Conservation (phyloP, 2,113 vertebrate species). For the Crotophaga sulcirostris region DNA sequence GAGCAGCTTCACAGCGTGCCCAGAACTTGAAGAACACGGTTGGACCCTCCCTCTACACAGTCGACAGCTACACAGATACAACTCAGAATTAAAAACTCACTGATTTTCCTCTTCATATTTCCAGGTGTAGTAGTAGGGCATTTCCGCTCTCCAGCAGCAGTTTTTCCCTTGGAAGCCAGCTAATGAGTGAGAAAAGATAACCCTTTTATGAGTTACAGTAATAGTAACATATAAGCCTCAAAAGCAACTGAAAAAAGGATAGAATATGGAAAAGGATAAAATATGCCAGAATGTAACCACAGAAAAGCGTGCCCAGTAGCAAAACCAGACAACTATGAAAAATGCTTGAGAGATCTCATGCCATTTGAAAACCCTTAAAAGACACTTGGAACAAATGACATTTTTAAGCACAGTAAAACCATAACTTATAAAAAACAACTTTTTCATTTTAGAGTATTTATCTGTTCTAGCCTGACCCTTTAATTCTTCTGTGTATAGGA, state of each 20-base stretch:
- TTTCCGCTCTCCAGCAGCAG: constrained; percentile 67
- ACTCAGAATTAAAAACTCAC: constrained; percentile 75
- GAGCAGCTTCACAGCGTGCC: neutral
- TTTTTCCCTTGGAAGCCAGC: constrained; percentile 90
- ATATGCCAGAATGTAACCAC: neutral
- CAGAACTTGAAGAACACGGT: neutral
- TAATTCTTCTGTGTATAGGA: neutral
- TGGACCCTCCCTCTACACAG: neutral
- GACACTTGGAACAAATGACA: neutral
- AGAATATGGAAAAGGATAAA: constrained; percentile 12
- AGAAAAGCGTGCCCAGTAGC: neutral
- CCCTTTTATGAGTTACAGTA: constrained; percentile 26
- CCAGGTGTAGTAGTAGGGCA: constrained; percentile 74
- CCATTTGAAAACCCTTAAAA: neutral
- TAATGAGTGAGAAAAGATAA: constrained; percentile 60
- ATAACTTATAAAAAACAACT: neutral
- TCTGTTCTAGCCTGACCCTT: neutral
- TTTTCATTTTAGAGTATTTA: neutral
- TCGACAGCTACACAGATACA: neutral
- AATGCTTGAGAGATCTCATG: neutral
- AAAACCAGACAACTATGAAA: neutral
- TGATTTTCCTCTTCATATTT: constrained; percentile 90
- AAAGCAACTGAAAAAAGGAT: neutral
- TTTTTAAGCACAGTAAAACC: neutral
- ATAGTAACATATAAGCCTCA: neutral